Evolutionary conservation across 2,888 invertebrate genomes (phyloP).

Genomic region (Drosophila quinaria): DNA sequence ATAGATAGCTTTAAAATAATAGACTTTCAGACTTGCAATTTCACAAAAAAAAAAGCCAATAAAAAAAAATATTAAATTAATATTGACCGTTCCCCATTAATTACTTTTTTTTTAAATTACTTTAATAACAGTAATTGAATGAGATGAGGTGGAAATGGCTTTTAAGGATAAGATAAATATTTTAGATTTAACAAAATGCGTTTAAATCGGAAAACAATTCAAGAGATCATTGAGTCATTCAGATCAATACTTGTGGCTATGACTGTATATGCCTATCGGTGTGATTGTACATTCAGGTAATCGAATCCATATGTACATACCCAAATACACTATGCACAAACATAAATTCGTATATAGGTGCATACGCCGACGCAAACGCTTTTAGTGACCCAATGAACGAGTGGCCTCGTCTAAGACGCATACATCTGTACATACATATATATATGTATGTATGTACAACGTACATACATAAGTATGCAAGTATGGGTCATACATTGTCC

Average conservation of each 20-base stretch:
- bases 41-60: too few species aligned
- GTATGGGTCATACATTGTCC: constrained; percentile 28
- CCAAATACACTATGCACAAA: neutral
- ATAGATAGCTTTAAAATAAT: too few species aligned
- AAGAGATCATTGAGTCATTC: neutral
- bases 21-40: too few species aligned
- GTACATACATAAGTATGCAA: constrained; percentile 2
- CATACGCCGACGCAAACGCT: constrained; percentile 27
- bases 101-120: too few species aligned
- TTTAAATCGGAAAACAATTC: neutral
- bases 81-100: too few species aligned
- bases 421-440: neutral
- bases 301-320: constrained; percentile 15
- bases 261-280: constrained; percentile 1
- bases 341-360: neutral
- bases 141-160: too few species aligned
- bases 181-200: too few species aligned
- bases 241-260: neutral
- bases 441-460: neutral
- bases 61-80: too few species aligned
- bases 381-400: constrained; percentile 57
- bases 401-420: constrained; percentile 44
- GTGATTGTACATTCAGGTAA: constrained; percentile 12
- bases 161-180: too few species aligned
- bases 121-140: too few species aligned